Base-by-base conservation (phyloP, 2,888 invertebrate species). In the Apeira syringaria region DNA sequence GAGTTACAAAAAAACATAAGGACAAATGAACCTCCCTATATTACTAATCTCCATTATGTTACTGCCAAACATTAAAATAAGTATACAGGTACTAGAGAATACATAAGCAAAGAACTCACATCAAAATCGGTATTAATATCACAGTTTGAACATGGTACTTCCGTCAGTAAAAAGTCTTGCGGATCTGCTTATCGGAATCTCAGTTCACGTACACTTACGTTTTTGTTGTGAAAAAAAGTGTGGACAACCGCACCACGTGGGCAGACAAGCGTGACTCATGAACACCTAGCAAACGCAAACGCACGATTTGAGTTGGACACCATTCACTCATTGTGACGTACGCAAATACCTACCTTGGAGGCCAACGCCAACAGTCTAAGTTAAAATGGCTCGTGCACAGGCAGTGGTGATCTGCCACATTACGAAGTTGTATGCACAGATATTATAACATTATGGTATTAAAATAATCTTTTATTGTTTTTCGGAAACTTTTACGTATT, bases 231-330 rank as follows among this genome's bases (percentile, higher is more conserved):
- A 54, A 59, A 56, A 59, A 52, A 58, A 56, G 40, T 32, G 51
- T 64, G 61, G 64, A 61, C 66, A 59, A 54, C 46, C 54, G 41
- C 46, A 39, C 61, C 64, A 69, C 65, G 71, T 74, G 72, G 69
- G 69, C 52, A 65, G 70, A 62, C 57, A 57, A 59, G 50, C 57
- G 62, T 78, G 77, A 78, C 70, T 77, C 77, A 78, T 50, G 39
- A 36, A 30, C 37, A 44, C 31, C 38, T 36, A 46, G 29, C 22
- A 22, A 46, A 24, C 12, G 35, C 29, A n/a, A 33, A 30, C 29
- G 24, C 44, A 38, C 38, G 42, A 50, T 50, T 50, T 32, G 24
- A 34, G 20, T 35, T 32, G 22, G 6, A 24, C 39, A 28, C 37
- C 32, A 25, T 35, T 42, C 32, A 22, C 29, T 30, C 15, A 6